Base-by-base conservation (phyloP, 2,888 invertebrate genomes). In the Rhabditophanes sp. region DNA sequence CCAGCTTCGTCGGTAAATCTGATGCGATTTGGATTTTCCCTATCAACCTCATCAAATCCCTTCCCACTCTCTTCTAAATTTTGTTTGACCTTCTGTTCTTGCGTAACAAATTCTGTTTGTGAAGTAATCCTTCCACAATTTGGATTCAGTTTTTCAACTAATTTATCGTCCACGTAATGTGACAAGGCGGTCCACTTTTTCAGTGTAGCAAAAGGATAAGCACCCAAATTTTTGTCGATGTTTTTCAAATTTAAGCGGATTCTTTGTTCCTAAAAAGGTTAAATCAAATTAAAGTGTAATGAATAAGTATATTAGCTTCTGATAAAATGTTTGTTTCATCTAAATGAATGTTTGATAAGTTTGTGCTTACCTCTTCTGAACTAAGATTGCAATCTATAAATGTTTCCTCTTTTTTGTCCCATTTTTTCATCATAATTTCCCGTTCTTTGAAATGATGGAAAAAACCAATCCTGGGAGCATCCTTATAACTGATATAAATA, bases 151-250 rank as follows among this genome's bases (percentile, higher is more conserved):
- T 32, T 12, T 27, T 18, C 26, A 11, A 30, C 15, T 6, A 30
- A 14, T 12, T 31, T 27, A 8, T 35, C 32, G 45, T n/a, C 63
- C 42, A 18, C 30, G 24, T 27, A 51, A 50, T 42, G 63, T 40
- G 23, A 22, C 7, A 85, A 70, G 16, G 75, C 72, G 44, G 78
- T 76, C 93, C 93, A 93, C 54, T 79, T 79, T 39, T 78, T 76
- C 70, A 78, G 80, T 48, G 77, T 77, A 43, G 84, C 80, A 67
- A 79, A 87, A 1, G 90, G 88, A 68, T 90, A 96, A 1, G 82
- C 78, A 9, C 80, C 90, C 30, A 93, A 71, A 66, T 75, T 80
- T 40, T 73, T 70, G 63, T 87, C 83, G 41, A 85, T 65, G 32
- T 77, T 75, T 37, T 73, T 69, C 30, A 81, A 65, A 66, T 82